These are phyloP conservation scores for Valencia hispanica DNA, from an alignment of 2,797 vertebrate genomes.

Conservation along the genomic window DNA sequence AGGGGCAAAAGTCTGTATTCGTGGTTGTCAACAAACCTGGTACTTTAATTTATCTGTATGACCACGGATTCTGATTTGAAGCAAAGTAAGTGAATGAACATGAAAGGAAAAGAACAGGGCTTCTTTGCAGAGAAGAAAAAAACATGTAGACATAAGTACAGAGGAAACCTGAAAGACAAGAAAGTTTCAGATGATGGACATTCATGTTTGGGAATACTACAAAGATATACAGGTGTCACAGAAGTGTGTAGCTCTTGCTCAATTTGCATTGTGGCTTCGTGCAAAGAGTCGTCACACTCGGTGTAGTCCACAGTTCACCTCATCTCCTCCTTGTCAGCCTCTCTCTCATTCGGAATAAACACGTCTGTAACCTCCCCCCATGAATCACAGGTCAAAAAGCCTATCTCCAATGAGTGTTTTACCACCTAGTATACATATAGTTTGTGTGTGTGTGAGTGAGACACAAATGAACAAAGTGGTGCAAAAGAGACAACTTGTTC, in stretches of 20 bases:
- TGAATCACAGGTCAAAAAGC: slow-evolving; percentile 57
- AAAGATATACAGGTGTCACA: slow-evolving; percentile 61
- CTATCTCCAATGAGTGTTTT: slow-evolving; percentile 37
- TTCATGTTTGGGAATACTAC: slow-evolving; percentile 29
- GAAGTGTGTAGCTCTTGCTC: slow-evolving; percentile 36
- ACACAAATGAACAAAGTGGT: slow-evolving; percentile 1
- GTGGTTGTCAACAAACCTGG: too few species aligned
- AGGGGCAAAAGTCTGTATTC: too few species aligned
- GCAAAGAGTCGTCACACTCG: slow-evolving; percentile 51
- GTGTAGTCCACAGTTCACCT: slow-evolving; percentile 44
- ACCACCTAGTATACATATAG: neutral
- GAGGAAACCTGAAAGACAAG: neutral
- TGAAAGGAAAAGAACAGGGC: neutral
- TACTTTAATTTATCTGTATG: too few species aligned
- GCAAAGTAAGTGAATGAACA: neutral
- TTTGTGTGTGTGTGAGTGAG: neutral
- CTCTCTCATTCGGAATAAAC: slow-evolving; percentile 66
- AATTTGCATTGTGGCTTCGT: slow-evolving; percentile 64
- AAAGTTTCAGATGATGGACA: slow-evolving; percentile 15
- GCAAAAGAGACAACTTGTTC: neutral
- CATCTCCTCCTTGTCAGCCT: slow-evolving; percentile 41
- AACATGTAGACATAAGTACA: neutral
- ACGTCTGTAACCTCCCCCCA: slow-evolving; percentile 46
- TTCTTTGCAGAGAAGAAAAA: too few species aligned
- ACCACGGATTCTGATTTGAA: neutral